Evolutionary conservation across 2,888 invertebrate genomes (phyloP).

Genomic region (Chaetogeoica ovagalla): DNA sequence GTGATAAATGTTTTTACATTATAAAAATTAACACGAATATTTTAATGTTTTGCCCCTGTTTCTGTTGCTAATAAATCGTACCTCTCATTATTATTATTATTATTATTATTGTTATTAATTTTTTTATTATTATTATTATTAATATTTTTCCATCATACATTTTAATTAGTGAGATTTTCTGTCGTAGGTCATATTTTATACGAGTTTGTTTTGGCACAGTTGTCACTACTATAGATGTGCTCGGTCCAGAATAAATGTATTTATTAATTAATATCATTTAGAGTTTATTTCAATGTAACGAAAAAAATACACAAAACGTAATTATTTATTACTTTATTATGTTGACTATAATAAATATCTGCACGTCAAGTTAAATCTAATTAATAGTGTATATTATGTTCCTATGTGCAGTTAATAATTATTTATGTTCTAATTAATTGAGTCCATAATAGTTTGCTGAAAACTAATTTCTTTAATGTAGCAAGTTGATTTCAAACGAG

Average conservation of each 20-base stretch:
- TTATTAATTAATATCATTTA: constrained; percentile 1
- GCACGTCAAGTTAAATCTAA: too few species aligned
- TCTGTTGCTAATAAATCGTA: constrained; percentile 2
- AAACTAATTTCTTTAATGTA: too few species aligned
- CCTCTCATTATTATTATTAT: neutral
- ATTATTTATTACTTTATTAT: neutral
- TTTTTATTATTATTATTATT: too few species aligned
- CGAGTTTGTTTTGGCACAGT: constrained; percentile 12
- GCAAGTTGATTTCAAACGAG: too few species aligned
- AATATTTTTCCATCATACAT: neutral
- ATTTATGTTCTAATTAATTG: too few species aligned
- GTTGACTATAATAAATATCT: too few species aligned
- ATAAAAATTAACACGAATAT: neutral
- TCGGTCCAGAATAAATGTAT: neutral
- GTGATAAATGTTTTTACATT: constrained; percentile 20
- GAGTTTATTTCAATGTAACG: neutral
- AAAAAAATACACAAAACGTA: neutral
- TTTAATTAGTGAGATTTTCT: constrained; percentile 11
- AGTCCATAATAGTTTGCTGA: too few species aligned
- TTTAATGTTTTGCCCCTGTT: constrained; percentile 9
- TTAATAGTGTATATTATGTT: too few species aligned
- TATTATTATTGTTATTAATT: too few species aligned
- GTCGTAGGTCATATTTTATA: constrained; percentile 3
- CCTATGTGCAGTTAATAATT: too few species aligned
- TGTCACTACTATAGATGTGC: neutral